Evolutionary conservation across 2,888 invertebrate species (phyloP).

Genomic region (Elgonia sp.): DNA sequence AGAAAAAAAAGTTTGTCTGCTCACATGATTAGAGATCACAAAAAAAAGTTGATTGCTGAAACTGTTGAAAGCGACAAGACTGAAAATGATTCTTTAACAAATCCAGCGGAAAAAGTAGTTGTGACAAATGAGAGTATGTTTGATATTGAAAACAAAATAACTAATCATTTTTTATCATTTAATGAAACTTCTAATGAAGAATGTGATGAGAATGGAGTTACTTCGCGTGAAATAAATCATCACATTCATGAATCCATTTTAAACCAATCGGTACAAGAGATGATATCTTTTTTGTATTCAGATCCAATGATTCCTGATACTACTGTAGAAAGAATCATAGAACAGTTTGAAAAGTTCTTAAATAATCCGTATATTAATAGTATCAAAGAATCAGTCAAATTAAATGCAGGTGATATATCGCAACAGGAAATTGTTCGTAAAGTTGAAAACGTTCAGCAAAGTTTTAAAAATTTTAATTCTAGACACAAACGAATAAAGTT

Average conservation of each 20-base stretch:
- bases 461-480: too few relatives aligned
- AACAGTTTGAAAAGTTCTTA: neutral
- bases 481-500: too few relatives aligned
- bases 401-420: too few relatives aligned
- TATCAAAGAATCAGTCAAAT: too few relatives aligned
- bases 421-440: too few relatives aligned
- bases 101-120: too few relatives aligned
- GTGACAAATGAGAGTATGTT: too few relatives aligned
- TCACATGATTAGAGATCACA: neutral
- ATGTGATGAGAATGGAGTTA: neutral
- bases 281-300: neutral
- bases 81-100: neutral
- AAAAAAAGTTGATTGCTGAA: neutral
- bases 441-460: too few relatives aligned
- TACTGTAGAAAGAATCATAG: neutral
- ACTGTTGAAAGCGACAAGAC: neutral
- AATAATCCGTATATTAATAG: neutral
- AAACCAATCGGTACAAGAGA: neutral
- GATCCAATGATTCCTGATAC: neutral
- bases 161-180: neutral
- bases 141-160: too few relatives aligned
- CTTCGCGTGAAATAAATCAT: neutral
- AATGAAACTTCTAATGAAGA: neutral
- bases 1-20: neutral
- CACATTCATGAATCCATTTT: neutral